Evolutionary conservation across 2,113 vertebrate species (phyloP), one percentile per base, ranked within the genome.

Genomic region (Xyliphius kryptos): DNA sequence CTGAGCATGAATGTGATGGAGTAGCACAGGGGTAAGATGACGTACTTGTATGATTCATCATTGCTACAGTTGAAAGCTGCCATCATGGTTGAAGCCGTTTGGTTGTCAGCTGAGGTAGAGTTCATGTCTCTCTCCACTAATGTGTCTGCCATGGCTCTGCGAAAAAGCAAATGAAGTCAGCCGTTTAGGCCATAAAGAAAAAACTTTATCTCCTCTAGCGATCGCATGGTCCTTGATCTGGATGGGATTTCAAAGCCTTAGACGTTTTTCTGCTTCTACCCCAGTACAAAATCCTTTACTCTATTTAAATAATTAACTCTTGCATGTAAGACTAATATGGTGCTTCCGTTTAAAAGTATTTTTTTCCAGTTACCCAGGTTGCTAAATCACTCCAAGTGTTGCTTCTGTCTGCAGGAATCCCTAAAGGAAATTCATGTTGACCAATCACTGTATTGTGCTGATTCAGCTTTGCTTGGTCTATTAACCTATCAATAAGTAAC

Each of bases 41-140:
- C 77, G 22, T 90, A 88, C 57, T 90, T 90, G 79, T 89, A 90
- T 49, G 87, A 89, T 38, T 90, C 88, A 1, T 90, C 89, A 0
- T 88, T 82, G 71, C 80, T 87, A 77, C 89, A 89, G 50, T 80
- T 77, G 1, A 63, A 19, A 0, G 11, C 43, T 12, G 41, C 21
- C 3, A 21, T 63, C 20, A 36, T 44, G 22, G 38, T 38, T 11
- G 43, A 64, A 37, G 21, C 61, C 54, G 60, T 55, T 40, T 52
- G 37, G 48, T 67, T 67, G 38, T 17, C 44, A 2, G 56, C 51
- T 21, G 38, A 59, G 50, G 41, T 66, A n/a, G 52, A 61, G 37
- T 37, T 60, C 1, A 14, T 67, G 56, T 6, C 38, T 32, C 0
- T 15, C 52, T 43, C 48, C 46, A 61, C 9, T 9, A 47, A 61